phyloP scores from a whole-genome alignment of 2,797 vertebrate species.

The Gymnodraco acuticeps region DNA sequence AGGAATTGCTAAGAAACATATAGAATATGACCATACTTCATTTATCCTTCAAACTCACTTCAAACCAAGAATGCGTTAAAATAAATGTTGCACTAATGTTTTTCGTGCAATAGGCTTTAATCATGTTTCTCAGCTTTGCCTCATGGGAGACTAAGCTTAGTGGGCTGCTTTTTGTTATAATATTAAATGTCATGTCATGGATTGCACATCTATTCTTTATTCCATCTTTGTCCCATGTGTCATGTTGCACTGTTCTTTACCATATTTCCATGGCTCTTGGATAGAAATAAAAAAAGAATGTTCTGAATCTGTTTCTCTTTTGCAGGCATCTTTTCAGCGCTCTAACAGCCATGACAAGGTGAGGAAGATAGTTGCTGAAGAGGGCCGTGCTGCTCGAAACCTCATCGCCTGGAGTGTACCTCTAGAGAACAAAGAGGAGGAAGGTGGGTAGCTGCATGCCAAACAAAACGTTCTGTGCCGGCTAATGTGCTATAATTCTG shows the following conservation, averaged over 20 bases:
- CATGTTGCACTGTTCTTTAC: not conserved
- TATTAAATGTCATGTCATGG: not conserved
- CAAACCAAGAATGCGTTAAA: not conserved
- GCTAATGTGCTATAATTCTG: not conserved
- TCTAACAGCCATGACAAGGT: slow-evolving; percentile 99
- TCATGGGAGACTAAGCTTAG: not conserved
- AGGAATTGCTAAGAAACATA: not conserved
- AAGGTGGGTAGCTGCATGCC: slow-evolving; percentile 83
- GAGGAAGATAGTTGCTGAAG: slow-evolving; percentile 96
- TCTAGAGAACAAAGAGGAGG: slow-evolving; percentile 95
- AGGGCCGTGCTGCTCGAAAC: slow-evolving; percentile 96
- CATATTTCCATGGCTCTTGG: not conserved
- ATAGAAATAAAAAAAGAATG: not conserved
- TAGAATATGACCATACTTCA: not conserved
- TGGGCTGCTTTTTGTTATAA: not conserved
- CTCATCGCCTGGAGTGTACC: slow-evolving; percentile 98
- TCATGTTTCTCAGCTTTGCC: slow-evolving; percentile 1
- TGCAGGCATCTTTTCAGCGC: slow-evolving; percentile 94
- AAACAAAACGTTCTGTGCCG: slow-evolving; percentile 12
- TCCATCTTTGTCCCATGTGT: not conserved
- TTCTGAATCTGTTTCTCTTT: slow-evolving; percentile 20
- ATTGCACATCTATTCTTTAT: not conserved
- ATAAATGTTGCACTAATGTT: not conserved
- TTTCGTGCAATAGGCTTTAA: not conserved
- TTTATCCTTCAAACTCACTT: not conserved